Conservation (phyloP, 2,888 invertebrate genomes). For the Macrophya annulata region DNA sequence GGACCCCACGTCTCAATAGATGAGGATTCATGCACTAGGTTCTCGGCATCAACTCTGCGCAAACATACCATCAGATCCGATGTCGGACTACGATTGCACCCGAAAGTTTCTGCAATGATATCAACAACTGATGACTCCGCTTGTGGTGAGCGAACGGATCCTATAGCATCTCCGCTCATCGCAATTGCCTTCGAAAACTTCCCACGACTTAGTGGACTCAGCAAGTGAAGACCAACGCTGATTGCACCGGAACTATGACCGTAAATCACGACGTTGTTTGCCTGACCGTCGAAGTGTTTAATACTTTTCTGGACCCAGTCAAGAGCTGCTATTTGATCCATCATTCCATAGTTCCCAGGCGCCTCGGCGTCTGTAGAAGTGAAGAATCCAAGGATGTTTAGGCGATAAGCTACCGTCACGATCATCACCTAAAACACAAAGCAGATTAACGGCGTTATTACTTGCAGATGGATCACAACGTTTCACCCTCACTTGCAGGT, state of each 20-base stretch:
- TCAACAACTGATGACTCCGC: slow-evolving; percentile 85
- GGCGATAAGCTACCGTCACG: slow-evolving; percentile 89
- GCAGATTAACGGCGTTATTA: neutral
- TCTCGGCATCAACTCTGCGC: slow-evolving; percentile 83
- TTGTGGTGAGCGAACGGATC: slow-evolving; percentile 84
- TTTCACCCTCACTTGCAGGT: neutral
- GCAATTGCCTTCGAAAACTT: slow-evolving; percentile 89
- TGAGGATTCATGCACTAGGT: slow-evolving; percentile 82
- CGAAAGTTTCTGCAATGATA: slow-evolving; percentile 85
- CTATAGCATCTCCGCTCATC: slow-evolving; percentile 90
- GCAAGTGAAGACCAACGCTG: slow-evolving; percentile 89
- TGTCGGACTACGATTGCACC: slow-evolving; percentile 86
- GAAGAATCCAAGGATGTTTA: slow-evolving; percentile 93
- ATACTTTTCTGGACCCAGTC: slow-evolving; percentile 91
- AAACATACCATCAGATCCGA: slow-evolving; percentile 87
- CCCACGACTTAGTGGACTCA: slow-evolving; percentile 80
- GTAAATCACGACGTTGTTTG: slow-evolving; percentile 88
- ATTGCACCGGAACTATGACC: slow-evolving; percentile 91
- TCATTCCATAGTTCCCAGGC: slow-evolving; percentile 89
- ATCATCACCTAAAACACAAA: slow-evolving; percentile 84
- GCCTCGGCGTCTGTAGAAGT: slow-evolving; percentile 89
- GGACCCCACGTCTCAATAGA: slow-evolving; percentile 88
- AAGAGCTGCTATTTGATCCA: slow-evolving; percentile 91
- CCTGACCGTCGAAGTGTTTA: slow-evolving; percentile 88
- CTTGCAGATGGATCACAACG: neutral